phyloP scores from a whole-genome alignment of 1,140 invertebrate genomes.

The Aphelinus certus region DNA sequence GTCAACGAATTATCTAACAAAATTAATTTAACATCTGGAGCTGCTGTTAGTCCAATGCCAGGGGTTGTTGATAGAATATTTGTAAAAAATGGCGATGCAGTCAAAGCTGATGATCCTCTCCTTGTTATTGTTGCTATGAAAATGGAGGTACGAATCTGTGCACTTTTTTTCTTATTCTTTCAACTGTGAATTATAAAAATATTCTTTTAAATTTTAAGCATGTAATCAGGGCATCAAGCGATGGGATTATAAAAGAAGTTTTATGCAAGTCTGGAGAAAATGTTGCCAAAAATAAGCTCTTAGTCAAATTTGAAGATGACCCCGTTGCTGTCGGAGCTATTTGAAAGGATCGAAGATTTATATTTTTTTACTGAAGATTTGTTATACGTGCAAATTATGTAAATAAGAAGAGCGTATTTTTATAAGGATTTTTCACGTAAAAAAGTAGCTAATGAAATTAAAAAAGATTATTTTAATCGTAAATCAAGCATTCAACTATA shows the following conservation, averaged over 20 bases:
- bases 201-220: conserved; percentile 68
- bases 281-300: conserved; percentile 78
- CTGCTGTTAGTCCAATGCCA: conserved; percentile 90
- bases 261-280: conserved; percentile 82
- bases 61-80: conserved; percentile 93
- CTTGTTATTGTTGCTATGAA: conserved; percentile 98
- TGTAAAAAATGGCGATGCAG: conserved; percentile 80
- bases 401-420: too few relatives aligned
- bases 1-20: conserved; percentile 58
- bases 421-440: too few relatives aligned
- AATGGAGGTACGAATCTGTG: conserved; percentile 83
- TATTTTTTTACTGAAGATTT: too few relatives aligned
- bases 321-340: too few relatives aligned
- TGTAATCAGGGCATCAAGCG: conserved; percentile 82
- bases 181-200: too few relatives aligned
- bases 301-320: conserved; percentile 65
- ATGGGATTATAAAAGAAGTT: conserved; percentile 80
- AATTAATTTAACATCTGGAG: conserved; percentile 54
- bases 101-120: conserved; percentile 85
- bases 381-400: too few relatives aligned
- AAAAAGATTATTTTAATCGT: too few relatives aligned
- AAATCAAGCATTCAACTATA: too few relatives aligned
- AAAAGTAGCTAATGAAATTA: too few relatives aligned
- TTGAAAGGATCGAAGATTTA: too few relatives aligned
- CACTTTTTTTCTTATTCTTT: too few relatives aligned